Conservation (phyloP, 2,888 invertebrate species). For the Netelia melanura region DNA sequence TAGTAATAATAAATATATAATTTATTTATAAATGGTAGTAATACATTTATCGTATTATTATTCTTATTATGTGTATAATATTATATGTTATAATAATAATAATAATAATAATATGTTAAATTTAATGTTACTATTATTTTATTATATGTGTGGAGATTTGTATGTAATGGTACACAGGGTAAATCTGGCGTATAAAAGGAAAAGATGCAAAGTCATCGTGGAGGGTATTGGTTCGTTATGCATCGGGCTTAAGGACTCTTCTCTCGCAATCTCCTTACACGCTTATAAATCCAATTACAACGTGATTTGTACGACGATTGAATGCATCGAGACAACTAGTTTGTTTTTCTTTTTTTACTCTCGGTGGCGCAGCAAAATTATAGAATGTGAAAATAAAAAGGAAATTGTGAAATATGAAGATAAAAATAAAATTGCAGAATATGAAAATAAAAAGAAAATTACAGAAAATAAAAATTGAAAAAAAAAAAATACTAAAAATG, state of each 20-base stretch:
- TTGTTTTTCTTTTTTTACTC: too few relatives aligned
- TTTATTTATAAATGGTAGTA: too few relatives aligned
- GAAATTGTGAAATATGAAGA: too few relatives aligned
- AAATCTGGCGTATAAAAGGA: conserved; percentile 1
- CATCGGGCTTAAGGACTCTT: conserved; percentile 32
- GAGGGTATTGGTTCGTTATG: conserved; percentile 44
- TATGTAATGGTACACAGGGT: neutral
- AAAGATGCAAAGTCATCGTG: conserved; percentile 44
- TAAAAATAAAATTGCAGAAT: too few relatives aligned
- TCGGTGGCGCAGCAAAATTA: too few relatives aligned
- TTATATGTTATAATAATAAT: neutral
- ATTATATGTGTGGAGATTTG: neutral
- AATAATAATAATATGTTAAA: neutral
- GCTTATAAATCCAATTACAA: conserved; percentile 52
- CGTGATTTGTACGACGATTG: conserved; percentile 28
- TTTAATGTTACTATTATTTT: too few relatives aligned
- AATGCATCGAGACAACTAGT: neutral
- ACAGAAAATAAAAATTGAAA: too few relatives aligned
- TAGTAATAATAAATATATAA: too few relatives aligned
- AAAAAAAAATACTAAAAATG: too few relatives aligned
- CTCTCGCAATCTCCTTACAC: conserved; percentile 51
- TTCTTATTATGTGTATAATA: neutral
- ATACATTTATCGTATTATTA: too few relatives aligned
- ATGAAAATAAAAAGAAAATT: too few relatives aligned
- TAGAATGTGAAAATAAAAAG: too few relatives aligned